Percentiles rank a stretch among this genome's conserved stretches.
phyloP scores from a whole-genome alignment of 2,113 vertebrate genomes.

The Trinectes maculatus region DNA sequence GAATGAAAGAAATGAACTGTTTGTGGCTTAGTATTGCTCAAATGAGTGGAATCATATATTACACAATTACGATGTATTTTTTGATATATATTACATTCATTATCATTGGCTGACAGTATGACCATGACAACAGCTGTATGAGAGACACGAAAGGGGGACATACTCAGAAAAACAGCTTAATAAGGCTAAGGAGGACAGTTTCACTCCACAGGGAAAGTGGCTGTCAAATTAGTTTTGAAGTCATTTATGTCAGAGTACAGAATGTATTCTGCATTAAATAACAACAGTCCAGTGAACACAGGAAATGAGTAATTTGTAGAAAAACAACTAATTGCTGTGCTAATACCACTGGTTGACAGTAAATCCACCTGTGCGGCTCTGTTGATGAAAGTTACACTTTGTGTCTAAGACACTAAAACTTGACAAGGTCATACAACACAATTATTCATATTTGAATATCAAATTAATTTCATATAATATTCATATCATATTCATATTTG shows the following conservation, averaged over 20 bases:
- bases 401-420: neutral
- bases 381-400: neutral
- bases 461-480: too few relatives aligned
- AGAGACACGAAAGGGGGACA: neutral
- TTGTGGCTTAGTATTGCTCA: neutral
- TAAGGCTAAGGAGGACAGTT: neutral
- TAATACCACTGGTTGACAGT: neutral
- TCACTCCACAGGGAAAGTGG: neutral
- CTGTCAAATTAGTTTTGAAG: constrained; percentile 7
- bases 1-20: neutral
- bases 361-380: neutral
- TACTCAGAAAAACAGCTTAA: neutral
- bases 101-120: neutral
- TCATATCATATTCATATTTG: too few relatives aligned
- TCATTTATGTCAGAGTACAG: constrained; percentile 11
- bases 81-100: too few relatives aligned
- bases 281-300: constrained; percentile 9
- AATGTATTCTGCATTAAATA: constrained; percentile 23
- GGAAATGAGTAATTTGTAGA: constrained; percentile 1
- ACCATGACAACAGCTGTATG: neutral
- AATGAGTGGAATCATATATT: neutral
- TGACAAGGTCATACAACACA: neutral
- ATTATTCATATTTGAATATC: too few relatives aligned
- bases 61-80: neutral
- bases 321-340: constrained; percentile 1